Evolutionary conservation across 2,113 vertebrate species (phyloP).

Genomic region (Microcebus jonahi): DNA sequence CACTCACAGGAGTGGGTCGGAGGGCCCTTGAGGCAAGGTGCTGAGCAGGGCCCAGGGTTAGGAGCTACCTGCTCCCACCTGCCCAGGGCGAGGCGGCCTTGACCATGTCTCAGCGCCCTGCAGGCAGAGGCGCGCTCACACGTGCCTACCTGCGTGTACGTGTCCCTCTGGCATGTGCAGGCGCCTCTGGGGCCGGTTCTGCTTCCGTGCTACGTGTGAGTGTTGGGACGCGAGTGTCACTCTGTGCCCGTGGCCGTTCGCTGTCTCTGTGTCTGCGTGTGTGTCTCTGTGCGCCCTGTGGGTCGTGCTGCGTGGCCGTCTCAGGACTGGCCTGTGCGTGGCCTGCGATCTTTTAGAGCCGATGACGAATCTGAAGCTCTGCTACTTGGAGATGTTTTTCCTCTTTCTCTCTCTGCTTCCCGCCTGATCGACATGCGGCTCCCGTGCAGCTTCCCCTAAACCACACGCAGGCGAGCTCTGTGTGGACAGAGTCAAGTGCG

Average conservation of each 20-base stretch:
- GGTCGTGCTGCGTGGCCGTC: background rate
- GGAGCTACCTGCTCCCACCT: background rate
- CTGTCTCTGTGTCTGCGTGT: background rate
- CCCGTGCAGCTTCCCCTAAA: slow-evolving; percentile 24
- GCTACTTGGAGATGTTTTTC: background rate
- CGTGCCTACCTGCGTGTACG: fast-evolving
- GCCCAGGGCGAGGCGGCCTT: fast-evolving
- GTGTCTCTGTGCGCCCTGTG: fast-evolving
- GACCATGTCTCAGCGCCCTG: fast-evolving
- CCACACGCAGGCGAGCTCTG: background rate
- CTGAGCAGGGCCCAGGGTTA: background rate
- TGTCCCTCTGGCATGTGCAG: background rate
- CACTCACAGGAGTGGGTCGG: background rate
- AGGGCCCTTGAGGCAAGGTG: background rate
- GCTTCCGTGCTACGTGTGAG: fast-evolving
- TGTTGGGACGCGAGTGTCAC: background rate
- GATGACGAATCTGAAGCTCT: background rate
- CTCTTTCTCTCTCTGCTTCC: background rate
- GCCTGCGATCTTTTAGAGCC: background rate
- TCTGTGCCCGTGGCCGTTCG: background rate
- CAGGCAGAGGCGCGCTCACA: fast-evolving
- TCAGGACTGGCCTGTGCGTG: background rate
- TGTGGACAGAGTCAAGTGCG: slow-evolving; percentile 54
- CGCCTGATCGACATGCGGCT: slow-evolving; percentile 29
- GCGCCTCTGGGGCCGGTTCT: background rate